These are phyloP conservation scores for Sebastes schlegelii DNA, from an alignment of 2,113 vertebrate genomes.

Conservation along the genomic window DNA sequence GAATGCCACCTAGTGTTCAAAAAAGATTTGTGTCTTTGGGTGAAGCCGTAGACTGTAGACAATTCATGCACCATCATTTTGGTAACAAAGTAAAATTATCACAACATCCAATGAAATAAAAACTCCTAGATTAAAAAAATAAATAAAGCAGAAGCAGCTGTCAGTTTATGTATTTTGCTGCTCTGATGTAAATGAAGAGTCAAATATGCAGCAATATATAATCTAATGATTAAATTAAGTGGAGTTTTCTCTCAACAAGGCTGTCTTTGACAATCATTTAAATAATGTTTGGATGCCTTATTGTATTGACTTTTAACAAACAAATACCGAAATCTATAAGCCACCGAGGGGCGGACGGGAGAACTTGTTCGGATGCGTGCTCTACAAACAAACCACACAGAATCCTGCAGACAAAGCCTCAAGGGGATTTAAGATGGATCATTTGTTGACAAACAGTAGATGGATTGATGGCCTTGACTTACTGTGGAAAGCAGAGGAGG, in stretches of 20 bases:
- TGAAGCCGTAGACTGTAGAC: too few relatives aligned
- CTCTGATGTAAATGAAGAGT: neutral
- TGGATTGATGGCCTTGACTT: too few relatives aligned
- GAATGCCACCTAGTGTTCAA: constrained; percentile 60
- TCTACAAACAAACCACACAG: too few relatives aligned
- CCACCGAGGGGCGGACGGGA: too few relatives aligned
- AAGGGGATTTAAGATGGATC: too few relatives aligned
- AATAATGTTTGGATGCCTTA: neutral
- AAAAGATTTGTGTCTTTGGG: neutral
- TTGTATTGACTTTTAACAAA: too few relatives aligned
- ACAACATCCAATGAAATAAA: neutral
- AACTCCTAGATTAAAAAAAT: neutral
- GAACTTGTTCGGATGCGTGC: too few relatives aligned
- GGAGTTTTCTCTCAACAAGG: neutral
- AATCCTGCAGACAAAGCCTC: too few relatives aligned
- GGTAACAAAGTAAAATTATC: neutral
- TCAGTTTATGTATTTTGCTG: neutral
- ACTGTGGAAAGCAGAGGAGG: too few relatives aligned
- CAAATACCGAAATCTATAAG: too few relatives aligned
- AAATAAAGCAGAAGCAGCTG: neutral
- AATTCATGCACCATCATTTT: neutral
- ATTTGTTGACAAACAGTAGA: too few relatives aligned
- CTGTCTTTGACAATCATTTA: neutral
- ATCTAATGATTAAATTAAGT: neutral
- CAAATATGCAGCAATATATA: neutral